Percentiles rank a stretch among this genome's conserved stretches.
Evolutionary conservation across 2,113 vertebrate species (phyloP).

Genomic region (Eptatretus burgeri): DNA sequence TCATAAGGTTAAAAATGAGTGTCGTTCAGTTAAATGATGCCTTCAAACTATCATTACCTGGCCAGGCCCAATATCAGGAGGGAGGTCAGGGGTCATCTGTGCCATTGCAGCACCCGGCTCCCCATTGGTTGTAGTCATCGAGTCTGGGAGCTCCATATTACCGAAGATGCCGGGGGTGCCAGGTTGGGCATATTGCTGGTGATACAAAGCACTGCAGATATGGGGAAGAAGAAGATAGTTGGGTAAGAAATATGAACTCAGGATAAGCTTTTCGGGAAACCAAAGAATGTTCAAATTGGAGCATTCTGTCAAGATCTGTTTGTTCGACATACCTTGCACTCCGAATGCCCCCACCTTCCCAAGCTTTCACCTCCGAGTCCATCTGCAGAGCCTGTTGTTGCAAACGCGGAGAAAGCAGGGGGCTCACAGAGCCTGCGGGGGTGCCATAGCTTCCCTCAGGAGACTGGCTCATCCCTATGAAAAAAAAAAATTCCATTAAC

Average conservation of each 20-base stretch:
- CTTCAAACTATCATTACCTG: neutral
- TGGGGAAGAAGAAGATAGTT: neutral
- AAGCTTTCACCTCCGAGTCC: slow-evolving; percentile 4
- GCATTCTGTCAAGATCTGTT: too few species aligned
- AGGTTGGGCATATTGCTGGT: neutral
- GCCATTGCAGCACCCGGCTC: neutral
- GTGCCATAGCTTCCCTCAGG: neutral
- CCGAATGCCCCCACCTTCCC: neutral
- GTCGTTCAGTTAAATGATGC: too few species aligned
- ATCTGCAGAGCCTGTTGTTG: slow-evolving; percentile 5
- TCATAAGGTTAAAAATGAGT: too few species aligned
- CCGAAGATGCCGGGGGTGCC: slow-evolving; percentile 4
- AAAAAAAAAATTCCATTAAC: neutral
- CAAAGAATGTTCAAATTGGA: too few species aligned
- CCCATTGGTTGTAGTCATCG: neutral
- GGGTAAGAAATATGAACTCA: too few species aligned
- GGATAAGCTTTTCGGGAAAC: too few species aligned
- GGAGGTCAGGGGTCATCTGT: neutral
- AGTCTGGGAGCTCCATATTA: neutral
- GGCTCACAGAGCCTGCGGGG: neutral
- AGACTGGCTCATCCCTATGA: neutral
- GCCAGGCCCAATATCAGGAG: neutral
- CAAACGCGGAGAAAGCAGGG: slow-evolving; percentile 2
- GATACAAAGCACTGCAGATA: neutral
- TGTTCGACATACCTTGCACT: too few species aligned